These are phyloP conservation scores for Metacarcinus magister DNA, from an alignment of 2,888 invertebrate species.

Conservation along the genomic window DNA sequence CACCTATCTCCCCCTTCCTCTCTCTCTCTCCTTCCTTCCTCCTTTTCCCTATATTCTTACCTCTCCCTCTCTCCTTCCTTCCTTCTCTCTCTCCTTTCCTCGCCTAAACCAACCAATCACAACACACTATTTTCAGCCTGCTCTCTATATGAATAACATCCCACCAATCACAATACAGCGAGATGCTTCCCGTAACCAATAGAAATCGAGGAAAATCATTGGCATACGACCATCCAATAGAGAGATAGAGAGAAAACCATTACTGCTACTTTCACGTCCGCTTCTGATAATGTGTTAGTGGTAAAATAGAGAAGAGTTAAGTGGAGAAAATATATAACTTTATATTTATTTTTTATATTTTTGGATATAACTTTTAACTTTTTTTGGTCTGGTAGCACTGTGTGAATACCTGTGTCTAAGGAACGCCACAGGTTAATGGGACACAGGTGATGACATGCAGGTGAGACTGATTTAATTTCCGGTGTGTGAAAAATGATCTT, in stretches of 20 bases:
- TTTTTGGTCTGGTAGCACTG: no score
- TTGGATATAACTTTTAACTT: no score
- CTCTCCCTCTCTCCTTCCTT: no score
- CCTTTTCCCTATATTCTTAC: not conserved
- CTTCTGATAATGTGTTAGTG: not conserved
- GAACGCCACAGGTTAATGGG: no score
- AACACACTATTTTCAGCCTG: not conserved
- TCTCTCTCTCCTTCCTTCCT: not conserved
- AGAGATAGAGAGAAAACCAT: not conserved
- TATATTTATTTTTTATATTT: not conserved
- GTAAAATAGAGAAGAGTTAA: no score
- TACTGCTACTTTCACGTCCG: not conserved
- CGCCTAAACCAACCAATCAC: not conserved
- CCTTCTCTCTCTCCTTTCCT: not conserved
- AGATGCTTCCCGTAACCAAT: not conserved
- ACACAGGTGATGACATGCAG: no score
- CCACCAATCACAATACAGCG: not conserved
- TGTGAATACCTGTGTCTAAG: no score
- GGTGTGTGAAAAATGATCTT: no score
- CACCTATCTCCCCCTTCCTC: not conserved
- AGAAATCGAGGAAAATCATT: conserved; percentile 18
- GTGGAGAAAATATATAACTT: no score
- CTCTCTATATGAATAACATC: not conserved
- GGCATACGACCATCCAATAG: not conserved
- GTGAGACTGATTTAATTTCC: no score